Evolutionary conservation across 1,140 invertebrate species (phyloP), one percentile per base, ranked within the genome.

Genomic region (Yoshiicerus persimilis): DNA sequence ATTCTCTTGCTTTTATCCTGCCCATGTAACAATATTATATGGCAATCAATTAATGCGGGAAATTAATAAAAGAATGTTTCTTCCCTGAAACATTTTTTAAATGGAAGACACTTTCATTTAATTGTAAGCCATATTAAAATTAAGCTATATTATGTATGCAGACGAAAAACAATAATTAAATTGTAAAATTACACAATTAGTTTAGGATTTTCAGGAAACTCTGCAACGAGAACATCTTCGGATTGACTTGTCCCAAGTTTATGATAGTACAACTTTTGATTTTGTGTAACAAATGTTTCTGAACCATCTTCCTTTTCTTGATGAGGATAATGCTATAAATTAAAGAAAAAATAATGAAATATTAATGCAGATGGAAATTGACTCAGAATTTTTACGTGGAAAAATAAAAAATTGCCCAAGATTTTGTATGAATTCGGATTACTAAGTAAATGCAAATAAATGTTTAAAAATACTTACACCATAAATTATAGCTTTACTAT

Each of bases 241-340:
- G 95, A 94, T 92, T 99, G 98, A 23, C 95, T 93, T 27, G 97
- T 98, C 88, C 96, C 96, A 62, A 99, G 91, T 84, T 93, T 93
- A 93, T 99, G 99, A 93, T 98, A 99, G 92, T 95, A 99, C 13
- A 99, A 93, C 92, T 99, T 99, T 92, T 99, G 97, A 93, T 98
- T 95, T 38, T 87, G 66, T 56, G 86, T 87, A 92, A 97, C 96
- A 95, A 97, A 92, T 98, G 98, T 98, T 92, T 98, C 97, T 0
- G 96, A 97, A 1, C 98, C 98, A 93, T 98, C 97, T 32, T 94
- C 95, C 75, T 96, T 96, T 88, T 86, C 93, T 92, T 96, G 95
- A 47, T 96, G 95, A n/a, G 96, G 96, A 93, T 96, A 97, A 36
- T 93, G 93, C 93, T 95, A 89, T 93, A 98, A 97, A 32, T 95